These are phyloP conservation scores for Sclerodermus sp. DNA, from an alignment of 2,888 invertebrate species.

Conservation along the genomic window DNA sequence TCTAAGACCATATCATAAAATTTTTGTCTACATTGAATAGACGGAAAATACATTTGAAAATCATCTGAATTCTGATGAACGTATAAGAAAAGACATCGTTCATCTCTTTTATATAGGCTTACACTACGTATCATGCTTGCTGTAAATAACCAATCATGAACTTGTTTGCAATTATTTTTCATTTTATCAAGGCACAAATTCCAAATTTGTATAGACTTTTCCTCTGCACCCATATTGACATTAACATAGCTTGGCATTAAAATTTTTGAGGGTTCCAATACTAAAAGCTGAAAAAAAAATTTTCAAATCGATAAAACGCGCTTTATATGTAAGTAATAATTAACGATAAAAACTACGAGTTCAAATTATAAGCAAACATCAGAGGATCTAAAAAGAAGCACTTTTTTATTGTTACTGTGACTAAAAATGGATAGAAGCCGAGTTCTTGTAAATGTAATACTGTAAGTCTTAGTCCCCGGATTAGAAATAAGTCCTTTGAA, in stretches of 20 bases:
- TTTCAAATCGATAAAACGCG: conserved; percentile 1
- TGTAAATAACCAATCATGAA: conserved; percentile 93
- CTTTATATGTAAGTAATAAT: conserved; percentile 6
- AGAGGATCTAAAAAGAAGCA: conserved; percentile 30
- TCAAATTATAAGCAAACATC: conserved; percentile 22
- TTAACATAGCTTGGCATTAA: conserved; percentile 95
- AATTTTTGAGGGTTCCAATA: conserved; percentile 89
- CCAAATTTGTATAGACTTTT: conserved; percentile 86
- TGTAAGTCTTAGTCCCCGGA: conserved; percentile 36
- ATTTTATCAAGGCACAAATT: conserved; percentile 82
- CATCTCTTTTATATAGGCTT: conserved; percentile 93
- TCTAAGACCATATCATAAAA: conserved; percentile 84
- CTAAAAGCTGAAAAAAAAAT: conserved; percentile 66
- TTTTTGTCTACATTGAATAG: conserved; percentile 78
- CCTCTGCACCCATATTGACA: conserved; percentile 91
- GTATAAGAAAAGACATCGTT: conserved; percentile 93
- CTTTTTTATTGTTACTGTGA: conserved; percentile 39
- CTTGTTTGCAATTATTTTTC: conserved; percentile 76
- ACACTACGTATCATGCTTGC: conserved; percentile 87
- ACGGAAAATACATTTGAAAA: conserved; percentile 97
- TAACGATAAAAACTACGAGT: too few species aligned
- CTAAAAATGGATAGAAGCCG: conserved; percentile 36
- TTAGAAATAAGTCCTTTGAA: conserved; percentile 34
- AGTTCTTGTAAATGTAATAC: conserved; percentile 32
- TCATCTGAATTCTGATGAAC: conserved; percentile 98